These are phyloP conservation scores for Pomacea maculata DNA, from an alignment of 1,140 invertebrate genomes.

Conservation along the genomic window DNA sequence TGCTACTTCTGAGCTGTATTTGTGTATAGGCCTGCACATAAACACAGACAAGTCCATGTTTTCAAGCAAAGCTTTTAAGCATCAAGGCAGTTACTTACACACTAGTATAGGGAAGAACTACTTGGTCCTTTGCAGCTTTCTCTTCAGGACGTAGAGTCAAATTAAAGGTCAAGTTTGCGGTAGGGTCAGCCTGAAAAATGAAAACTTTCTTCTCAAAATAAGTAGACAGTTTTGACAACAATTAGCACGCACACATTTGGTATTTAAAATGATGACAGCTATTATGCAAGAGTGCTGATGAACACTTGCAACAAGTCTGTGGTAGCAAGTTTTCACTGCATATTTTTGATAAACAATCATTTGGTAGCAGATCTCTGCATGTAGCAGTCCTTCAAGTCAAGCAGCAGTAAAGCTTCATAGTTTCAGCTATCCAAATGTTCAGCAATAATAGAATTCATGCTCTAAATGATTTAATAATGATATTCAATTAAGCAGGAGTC, in stretches of 20 bases:
- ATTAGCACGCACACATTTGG: background rate
- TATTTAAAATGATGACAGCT: background rate
- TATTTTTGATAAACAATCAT: too few relatives aligned
- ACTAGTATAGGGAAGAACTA: constrained; percentile 61
- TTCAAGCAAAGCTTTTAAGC: background rate
- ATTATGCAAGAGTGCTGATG: background rate
- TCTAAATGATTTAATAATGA: too few relatives aligned
- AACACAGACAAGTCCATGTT: too few relatives aligned
- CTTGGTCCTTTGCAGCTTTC: constrained; percentile 55
- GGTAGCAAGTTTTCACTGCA: too few relatives aligned
- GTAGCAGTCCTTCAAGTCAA: too few relatives aligned
- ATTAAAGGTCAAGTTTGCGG: constrained; percentile 64
- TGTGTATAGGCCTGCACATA: background rate
- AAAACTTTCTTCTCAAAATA: constrained; percentile 1
- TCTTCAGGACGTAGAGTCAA: constrained; percentile 62
- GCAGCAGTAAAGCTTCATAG: too few relatives aligned
- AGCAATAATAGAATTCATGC: too few relatives aligned
- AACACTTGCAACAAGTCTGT: background rate
- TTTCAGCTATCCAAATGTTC: too few relatives aligned
- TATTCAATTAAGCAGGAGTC: too few relatives aligned
- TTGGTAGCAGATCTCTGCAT: too few relatives aligned
- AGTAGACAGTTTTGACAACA: background rate
- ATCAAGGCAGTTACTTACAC: constrained; percentile 19
- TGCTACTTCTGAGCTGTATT: background rate
- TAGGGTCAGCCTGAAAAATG: constrained; percentile 51